Evolutionary conservation across 2,113 vertebrate species (phyloP).

Genomic region (Daubentonia madagascariensis): DNA sequence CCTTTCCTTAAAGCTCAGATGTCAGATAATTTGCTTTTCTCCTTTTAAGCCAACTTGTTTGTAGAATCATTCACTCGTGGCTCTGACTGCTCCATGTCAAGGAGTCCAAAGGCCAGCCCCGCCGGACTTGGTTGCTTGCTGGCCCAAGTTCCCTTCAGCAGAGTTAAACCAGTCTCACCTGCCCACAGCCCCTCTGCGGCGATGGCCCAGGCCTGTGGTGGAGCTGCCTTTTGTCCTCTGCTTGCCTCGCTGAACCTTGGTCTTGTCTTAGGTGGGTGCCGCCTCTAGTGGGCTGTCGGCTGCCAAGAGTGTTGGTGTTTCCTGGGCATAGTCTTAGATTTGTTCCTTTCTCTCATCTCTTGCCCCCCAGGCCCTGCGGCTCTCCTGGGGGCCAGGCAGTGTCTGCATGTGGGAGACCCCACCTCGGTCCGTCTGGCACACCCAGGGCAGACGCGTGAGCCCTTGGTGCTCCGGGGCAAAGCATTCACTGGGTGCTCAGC

Average conservation of each 20-base stretch:
- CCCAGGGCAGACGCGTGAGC: rapidly evolving
- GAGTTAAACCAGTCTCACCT: not conserved
- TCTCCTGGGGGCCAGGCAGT: not conserved
- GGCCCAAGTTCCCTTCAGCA: not conserved
- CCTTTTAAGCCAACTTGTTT: not conserved
- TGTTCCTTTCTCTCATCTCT: not conserved
- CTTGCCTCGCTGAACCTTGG: not conserved
- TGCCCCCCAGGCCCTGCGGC: rapidly evolving
- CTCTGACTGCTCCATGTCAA: not conserved
- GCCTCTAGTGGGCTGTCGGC: not conserved
- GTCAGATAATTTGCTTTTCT: not conserved
- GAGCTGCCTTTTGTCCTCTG: not conserved
- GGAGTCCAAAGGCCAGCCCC: not conserved
- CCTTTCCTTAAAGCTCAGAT: not conserved
- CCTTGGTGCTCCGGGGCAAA: not conserved
- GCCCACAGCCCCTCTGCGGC: not conserved
- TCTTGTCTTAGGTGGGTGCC: not conserved
- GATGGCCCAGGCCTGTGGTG: not conserved
- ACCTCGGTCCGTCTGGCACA: not conserved
- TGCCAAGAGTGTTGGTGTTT: not conserved
- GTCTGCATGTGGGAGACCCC: not conserved
- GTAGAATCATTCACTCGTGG: not conserved
- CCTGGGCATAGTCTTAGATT: not conserved
- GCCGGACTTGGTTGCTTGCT: not conserved
- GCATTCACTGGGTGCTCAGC: not conserved